Evolutionary conservation across 2,797 vertebrate genomes (phyloP), one percentile per base, ranked within the genome.

Genomic region (Acomys russatus): DNA sequence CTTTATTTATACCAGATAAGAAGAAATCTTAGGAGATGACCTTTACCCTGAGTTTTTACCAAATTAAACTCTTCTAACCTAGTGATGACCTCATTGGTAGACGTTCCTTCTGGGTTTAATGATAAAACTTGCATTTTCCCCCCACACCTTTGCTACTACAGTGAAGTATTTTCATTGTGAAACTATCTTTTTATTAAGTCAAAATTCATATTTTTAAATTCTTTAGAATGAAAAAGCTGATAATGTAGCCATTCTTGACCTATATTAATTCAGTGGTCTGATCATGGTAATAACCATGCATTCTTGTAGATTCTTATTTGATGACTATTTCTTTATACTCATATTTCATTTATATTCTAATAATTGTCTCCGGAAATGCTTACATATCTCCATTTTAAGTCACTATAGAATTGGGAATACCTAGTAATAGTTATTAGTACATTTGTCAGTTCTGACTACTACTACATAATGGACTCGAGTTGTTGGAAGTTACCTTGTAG

Each of bases 211-310:
- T 94, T 94, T 76, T 93, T 83, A 61, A 30, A 89, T 12, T 82
- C 38, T 91, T 89, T 94, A 95, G 22, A 71, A 85, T 92, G 6
- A 89, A 25, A 97, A 94, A 92, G 63, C 73, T 93, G 38, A 82
- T 76, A 91, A 35, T 17, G 12, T 94, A 90, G n/a, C 35, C 20
- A 18, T 79, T 78, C 54, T 78, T 86, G 59, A 15, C 38, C 61
- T 91, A 18, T 10, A n/a, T 87, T 78, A 73, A 76, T 93, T 88
- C 59, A 95, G 1, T 89, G 77, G 35, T 86, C 80, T 64, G 7
- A 20, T 61, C 49, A 74, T 86, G 90, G 10, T 64, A 83, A 93
- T 92, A 93, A 38, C 33, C 20, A 90, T 11, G 5, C 61, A 90
- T 74, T 94, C 44, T 93, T 96, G 20, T 88, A 80, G 12, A 77